Base-by-base conservation (phyloP, 2,113 vertebrate species). In the Scomber colias region DNA sequence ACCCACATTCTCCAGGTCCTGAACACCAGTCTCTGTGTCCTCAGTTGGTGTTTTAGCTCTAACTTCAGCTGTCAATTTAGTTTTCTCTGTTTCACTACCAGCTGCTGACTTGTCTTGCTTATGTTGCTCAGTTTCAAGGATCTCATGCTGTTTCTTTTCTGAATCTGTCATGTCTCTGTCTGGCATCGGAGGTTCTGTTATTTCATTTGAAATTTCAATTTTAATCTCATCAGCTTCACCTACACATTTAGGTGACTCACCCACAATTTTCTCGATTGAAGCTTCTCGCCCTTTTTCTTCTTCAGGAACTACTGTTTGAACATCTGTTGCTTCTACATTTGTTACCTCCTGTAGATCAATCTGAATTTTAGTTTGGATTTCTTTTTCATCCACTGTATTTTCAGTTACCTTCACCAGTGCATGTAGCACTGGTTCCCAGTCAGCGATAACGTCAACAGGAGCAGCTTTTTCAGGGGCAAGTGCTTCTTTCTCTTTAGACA, bases 271-370 rank as follows among this genome's bases (percentile, higher is more conserved):
- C 4, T 71, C 44, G 61, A 5, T 35, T 19, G 31, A 11, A 73
- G 9, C 45, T 19, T 64, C 24, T 2, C 9, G 30, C 16, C 27
- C n/a, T 24, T 51, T n/a, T 49, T 54, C 68, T 63, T 15, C 46
- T 75, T 69, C 57, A 30, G 65, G 24, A 45, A 17, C 21, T 24
- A 50, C 49, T 27, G 55, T 17, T 62, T 65, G 15, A 55, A 21
- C 45, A 66, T 45, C 57, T 49, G 61, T 16, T 14, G 13, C 54
- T 16, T 74, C 60, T 12, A 4, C 21, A 44, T 54, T 74, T n/a
- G 21, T 53, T 19, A 59, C 75, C 12, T 92, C 89, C 71, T 87
- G 79, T 56, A 90, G 84, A 70, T 91, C 83, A 31, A 88, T 85
- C 40, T 76, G 76, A 62, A 90, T 67, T 54, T 89, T 60, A 44